phyloP scores from a whole-genome alignment of 2,113 vertebrate genomes.

The Sturnus vulgaris region DNA sequence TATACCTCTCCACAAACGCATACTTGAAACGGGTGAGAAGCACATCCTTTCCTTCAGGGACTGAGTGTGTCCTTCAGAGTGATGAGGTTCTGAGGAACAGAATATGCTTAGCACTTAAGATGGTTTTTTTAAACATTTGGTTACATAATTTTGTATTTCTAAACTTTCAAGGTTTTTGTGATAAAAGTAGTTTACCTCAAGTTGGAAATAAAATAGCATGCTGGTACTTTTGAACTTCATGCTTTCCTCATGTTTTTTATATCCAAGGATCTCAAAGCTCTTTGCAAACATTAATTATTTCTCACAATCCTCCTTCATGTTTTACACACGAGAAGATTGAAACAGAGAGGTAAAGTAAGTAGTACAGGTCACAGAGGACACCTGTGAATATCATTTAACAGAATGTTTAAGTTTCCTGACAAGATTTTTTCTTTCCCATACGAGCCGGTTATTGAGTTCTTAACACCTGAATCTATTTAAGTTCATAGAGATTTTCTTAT shows the following conservation, averaged over 20 bases:
- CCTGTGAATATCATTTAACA: constrained; percentile 30
- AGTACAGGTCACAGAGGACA: constrained; percentile 60
- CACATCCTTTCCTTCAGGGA: background rate
- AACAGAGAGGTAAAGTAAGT: constrained; percentile 45
- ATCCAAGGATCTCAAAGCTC: constrained; percentile 36
- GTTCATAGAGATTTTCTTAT: background rate
- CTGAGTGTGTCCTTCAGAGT: background rate
- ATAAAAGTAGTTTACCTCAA: background rate
- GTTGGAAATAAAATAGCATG: background rate
- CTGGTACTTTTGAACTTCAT: background rate
- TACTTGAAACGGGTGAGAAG: constrained; percentile 82
- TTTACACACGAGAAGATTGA: constrained; percentile 33
- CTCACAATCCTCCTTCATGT: constrained; percentile 35
- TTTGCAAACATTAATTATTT: constrained; percentile 55
- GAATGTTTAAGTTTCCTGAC: background rate
- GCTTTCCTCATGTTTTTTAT: background rate
- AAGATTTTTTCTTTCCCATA: background rate
- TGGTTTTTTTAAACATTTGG: background rate
- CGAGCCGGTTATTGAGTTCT: background rate
- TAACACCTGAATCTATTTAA: background rate
- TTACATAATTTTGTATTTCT: background rate
- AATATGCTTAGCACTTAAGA: background rate
- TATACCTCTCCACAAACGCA: constrained; percentile 79
- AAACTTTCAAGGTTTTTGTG: constrained; percentile 37
- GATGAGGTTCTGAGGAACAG: background rate